Base-by-base conservation (phyloP, 1,140 invertebrate species). In the Chlorops oryzae region DNA sequence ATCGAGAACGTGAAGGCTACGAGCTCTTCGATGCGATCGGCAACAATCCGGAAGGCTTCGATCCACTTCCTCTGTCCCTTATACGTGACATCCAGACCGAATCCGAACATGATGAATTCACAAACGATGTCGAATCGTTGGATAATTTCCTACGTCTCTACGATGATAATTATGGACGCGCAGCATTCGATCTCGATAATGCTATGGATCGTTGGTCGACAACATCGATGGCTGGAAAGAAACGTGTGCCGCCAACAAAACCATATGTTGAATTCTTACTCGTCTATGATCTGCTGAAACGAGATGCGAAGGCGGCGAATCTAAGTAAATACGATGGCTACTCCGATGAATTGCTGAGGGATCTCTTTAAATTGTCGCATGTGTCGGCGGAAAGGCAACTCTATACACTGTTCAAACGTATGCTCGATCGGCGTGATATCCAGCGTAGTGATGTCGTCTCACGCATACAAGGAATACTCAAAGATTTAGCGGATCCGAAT, bases 211-310 rank as follows among this genome's bases (percentile, higher is more conserved):
- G 65, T 22, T 69, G 65, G 65, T 66, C 59, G 23, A 62, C 52
- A 37, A 47, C 59, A 18, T 68, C 69, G 3, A 63, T 66, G n/a
- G 70, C 66, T 1, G 69, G 69, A 12, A 72, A 70, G 40, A 72
- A 72, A 53, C 57, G 66, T 18, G 59, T 70, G 13, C 69, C 70
- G 10, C 69, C 69, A 17, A 72, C 70, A 1, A 68, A 70, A 34
- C 70, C 70, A 0, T 72, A 72, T 45, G 70, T 72, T 5, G 65
- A 70, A 35, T 70, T 72, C 44, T 44, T 72, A 25, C 55, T 72
- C 23, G 59, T 72, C 10, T 72, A 72, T 42, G 70, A 72, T 52
- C 47, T 72, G n/a, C 51, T 72, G 0, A 72, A 72, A 49, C 65
- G 70, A 4, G 70, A 72, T 47, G 70, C 70, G 6, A 72, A 72